phyloP scores from a whole-genome alignment of 2,113 vertebrate genomes.

The Urocolius indicus region DNA sequence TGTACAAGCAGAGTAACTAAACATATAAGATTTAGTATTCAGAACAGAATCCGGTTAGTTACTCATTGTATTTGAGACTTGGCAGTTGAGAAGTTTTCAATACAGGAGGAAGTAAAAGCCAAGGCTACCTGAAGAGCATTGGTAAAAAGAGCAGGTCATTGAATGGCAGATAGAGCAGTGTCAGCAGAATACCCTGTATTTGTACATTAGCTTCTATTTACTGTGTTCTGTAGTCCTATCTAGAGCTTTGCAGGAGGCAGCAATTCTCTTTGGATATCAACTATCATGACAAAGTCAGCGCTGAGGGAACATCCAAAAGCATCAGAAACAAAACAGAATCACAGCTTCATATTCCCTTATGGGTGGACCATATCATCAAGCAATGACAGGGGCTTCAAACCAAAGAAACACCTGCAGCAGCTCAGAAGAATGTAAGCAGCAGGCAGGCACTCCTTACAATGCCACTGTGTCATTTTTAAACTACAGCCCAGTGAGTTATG shows the following conservation, averaged over 20 bases:
- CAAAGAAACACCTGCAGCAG: background rate
- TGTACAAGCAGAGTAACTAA: background rate
- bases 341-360: background rate
- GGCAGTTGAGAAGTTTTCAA: background rate
- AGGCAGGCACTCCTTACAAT: background rate
- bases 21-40: background rate
- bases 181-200: background rate
- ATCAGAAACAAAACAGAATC: background rate
- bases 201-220: background rate
- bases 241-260: background rate
- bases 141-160: background rate
- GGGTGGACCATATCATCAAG: accelerated
- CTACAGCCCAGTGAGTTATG: background rate
- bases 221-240: background rate
- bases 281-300: background rate
- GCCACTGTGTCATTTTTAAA: background rate
- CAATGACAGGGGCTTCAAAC: background rate
- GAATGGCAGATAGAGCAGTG: background rate
- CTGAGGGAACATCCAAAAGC: background rate
- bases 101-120: background rate
- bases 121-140: background rate
- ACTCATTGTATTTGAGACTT: background rate
- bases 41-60: background rate
- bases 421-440: background rate
- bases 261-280: background rate